phyloP scores from a whole-genome alignment of 2,113 vertebrate species.

The Galemys pyrenaicus region DNA sequence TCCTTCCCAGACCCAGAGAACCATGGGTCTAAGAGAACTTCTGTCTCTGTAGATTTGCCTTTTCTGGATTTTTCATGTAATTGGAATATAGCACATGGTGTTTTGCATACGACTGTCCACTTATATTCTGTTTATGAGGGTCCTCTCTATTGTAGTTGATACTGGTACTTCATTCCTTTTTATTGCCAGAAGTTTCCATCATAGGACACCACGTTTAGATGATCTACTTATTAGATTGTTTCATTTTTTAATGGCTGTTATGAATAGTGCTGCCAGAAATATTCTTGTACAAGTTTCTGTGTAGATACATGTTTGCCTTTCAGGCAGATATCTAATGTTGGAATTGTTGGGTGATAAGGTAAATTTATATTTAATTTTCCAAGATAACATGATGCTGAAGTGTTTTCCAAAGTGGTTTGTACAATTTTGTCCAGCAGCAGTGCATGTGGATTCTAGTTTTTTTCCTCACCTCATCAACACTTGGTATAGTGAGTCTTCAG shows the following conservation, averaged over 20 bases:
- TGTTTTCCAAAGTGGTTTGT: background rate
- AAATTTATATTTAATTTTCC: background rate
- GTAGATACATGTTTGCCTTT: background rate
- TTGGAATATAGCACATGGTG: background rate
- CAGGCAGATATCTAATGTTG: background rate
- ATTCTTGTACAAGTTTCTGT: background rate
- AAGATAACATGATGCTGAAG: background rate
- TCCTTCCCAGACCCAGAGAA: background rate
- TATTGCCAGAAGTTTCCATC: background rate
- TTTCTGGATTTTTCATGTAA: background rate
- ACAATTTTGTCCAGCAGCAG: background rate
- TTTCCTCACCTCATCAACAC: background rate
- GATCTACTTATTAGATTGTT: background rate
- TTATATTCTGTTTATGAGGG: background rate
- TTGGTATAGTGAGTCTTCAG: background rate
- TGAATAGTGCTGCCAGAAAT: background rate
- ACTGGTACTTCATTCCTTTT: background rate
- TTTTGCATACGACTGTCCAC: background rate
- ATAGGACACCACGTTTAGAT: background rate
- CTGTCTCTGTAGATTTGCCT: too few species aligned
- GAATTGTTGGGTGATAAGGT: background rate
- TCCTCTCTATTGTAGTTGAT: background rate
- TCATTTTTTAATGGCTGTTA: background rate
- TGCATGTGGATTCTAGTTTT: background rate
- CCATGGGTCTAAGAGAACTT: background rate